These are phyloP conservation scores for Drosophila tropicalis DNA, from an alignment of 1,140 invertebrate species.

Conservation along the genomic window DNA sequence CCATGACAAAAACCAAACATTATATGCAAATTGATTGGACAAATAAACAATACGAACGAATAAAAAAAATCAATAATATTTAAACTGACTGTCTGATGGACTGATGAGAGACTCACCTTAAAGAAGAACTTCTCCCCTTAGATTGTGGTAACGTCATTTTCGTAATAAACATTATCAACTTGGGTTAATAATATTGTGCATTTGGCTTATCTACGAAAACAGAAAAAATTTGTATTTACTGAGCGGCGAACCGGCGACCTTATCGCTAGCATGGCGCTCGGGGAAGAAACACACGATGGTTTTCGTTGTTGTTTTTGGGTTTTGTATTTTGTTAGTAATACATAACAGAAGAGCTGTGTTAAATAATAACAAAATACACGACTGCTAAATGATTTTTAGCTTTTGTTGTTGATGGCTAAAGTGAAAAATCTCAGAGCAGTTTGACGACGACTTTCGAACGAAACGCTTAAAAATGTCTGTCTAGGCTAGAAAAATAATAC, in stretches of 20 bases:
- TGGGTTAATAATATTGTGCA: conserved; percentile 64
- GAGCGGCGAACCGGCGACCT: conserved; percentile 44
- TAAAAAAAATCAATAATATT: conserved; percentile 50
- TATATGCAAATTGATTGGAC: conserved; percentile 32
- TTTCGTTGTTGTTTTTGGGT: conserved; percentile 27
- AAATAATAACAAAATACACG: conserved; percentile 77
- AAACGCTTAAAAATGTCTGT: conserved; percentile 63
- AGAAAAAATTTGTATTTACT: conserved; percentile 58
- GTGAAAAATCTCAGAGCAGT: conserved; percentile 66
- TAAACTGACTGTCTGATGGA: conserved; percentile 30
- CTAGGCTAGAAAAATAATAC: not conserved
- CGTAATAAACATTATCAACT: conserved; percentile 54
- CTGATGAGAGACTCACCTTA: not conserved
- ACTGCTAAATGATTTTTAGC: conserved; percentile 65
- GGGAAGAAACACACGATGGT: not conserved
- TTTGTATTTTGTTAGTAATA: conserved; percentile 64
- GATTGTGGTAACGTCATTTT: conserved; percentile 44
- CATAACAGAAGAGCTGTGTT: conserved; percentile 56
- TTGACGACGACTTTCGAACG: conserved; percentile 80
- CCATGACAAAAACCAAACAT: conserved; percentile 18
- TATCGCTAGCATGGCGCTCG: conserved; percentile 47
- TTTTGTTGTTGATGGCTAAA: conserved; percentile 42
- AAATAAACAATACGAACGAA: conserved; percentile 36
- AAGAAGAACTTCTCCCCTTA: not conserved
- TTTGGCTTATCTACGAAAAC: conserved; percentile 61